Base-by-base conservation (phyloP, 2,888 invertebrate genomes). In the Phorcus lineatus region DNA sequence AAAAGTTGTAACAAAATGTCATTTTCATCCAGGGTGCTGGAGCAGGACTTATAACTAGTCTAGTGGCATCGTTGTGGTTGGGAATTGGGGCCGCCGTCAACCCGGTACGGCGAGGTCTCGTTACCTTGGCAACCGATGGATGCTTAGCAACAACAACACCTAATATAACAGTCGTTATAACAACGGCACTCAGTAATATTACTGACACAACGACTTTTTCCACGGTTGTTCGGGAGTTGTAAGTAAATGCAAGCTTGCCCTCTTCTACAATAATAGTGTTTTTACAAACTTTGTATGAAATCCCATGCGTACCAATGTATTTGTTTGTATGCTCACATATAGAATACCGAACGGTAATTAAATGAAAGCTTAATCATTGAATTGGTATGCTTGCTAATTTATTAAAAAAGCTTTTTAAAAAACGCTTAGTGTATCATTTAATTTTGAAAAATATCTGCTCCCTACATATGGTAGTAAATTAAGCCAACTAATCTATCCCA, bases 1-100 rank as follows among this genome's bases (percentile, higher is more conserved):
- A 6, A 6, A 47, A 11, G 4, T 17, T 70, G 36, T 87, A 40
- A 3, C n/a, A 40, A 19, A 31, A 28, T n/a, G 40, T 22, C 28
- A 24, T 66, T 31, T 54, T 4, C 55, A 77, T 79, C 2, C 76
- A 87, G 88, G 88, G 88, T 36, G 88, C 88, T 17, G 80, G 80
- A 6, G 57, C 80, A n/a, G 88, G 87, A 3, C 80, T 87, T 3
- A 31, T 87, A 9, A 80, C 79, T 24, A 86, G 88, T 76, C 78
- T 87, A 16, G 74, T 47, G 7, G 77, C 86, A n/a, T 84, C 87
- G 9, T 82, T 84, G 24, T 88, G 86, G 87, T 78, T 87, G 9
- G 87, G 86, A 7, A 81, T 88, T 22, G 87, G 88, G 16, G 84
- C 88, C 9, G 86, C 87, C 1, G 36, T 84, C 2, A 82, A 84